These are phyloP conservation scores for Oreocharis arfaki DNA, from an alignment of 2,113 vertebrate genomes.

Conservation along the genomic window DNA sequence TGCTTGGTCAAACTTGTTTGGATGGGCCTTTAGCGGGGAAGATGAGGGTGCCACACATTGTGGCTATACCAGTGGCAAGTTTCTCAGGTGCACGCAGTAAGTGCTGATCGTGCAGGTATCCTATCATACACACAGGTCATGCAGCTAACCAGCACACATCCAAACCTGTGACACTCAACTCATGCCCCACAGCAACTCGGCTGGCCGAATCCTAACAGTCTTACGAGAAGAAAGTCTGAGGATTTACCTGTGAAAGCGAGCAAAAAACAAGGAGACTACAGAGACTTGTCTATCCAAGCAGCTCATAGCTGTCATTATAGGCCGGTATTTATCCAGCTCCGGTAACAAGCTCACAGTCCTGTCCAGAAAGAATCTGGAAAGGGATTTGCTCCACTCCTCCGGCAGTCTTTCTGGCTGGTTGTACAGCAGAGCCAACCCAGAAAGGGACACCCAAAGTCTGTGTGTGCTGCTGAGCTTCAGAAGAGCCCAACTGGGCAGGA, in stretches of 20 bases:
- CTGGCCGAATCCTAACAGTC: background rate
- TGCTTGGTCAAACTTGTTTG: background rate
- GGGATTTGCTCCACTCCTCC: background rate
- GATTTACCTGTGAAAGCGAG: background rate
- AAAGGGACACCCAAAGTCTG: background rate
- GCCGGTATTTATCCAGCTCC: background rate
- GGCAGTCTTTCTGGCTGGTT: background rate
- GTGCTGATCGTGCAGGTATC: background rate
- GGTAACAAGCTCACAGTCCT: background rate
- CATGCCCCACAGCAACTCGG: background rate
- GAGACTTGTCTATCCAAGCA: background rate
- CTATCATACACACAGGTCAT: fast-evolving
- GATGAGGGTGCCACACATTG: background rate
- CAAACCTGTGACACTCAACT: background rate
- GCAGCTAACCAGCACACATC: background rate
- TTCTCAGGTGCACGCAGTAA: background rate
- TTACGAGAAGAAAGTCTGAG: background rate
- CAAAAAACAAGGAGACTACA: background rate
- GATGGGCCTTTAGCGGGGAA: background rate
- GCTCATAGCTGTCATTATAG: background rate
- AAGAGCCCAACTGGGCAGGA: background rate
- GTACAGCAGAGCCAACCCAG: background rate
- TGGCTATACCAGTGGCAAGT: background rate
- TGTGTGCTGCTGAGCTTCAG: background rate
- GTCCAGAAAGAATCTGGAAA: background rate